Conservation (phyloP, 2,888 invertebrate genomes). For the Cosmorhoe ocellata region DNA sequence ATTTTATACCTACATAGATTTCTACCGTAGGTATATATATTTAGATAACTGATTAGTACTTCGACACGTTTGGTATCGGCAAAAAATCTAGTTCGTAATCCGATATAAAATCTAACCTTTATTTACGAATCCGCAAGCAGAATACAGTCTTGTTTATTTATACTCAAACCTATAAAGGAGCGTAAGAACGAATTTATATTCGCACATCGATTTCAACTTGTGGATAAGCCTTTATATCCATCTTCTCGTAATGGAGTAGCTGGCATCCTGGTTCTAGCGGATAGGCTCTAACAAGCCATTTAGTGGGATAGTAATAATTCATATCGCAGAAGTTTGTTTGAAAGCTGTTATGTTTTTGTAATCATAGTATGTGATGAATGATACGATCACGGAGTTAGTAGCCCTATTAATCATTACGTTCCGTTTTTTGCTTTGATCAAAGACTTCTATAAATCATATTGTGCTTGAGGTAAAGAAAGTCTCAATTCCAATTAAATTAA, state of each 20-base stretch:
- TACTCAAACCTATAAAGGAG: too few relatives aligned
- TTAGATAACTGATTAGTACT: too few relatives aligned
- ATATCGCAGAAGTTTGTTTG: conserved; percentile 20
- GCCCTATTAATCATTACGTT: conserved; percentile 8
- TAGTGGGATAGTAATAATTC: conserved; percentile 32
- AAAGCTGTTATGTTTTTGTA: conserved; percentile 20
- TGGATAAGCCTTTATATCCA: conserved; percentile 41
- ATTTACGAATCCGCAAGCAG: too few relatives aligned
- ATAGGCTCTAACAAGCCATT: conserved; percentile 40
- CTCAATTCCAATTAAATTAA: too few relatives aligned
- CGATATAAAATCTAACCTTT: too few relatives aligned
- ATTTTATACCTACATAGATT: too few relatives aligned
- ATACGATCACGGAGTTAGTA: conserved; percentile 20
- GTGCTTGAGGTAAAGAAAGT: too few relatives aligned
- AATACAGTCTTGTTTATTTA: too few relatives aligned
- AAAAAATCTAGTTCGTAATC: too few relatives aligned
- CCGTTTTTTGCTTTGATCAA: neutral
- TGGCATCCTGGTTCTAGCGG: conserved; percentile 47
- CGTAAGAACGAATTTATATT: too few relatives aligned
- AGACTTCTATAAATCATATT: neutral
- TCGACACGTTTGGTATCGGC: too few relatives aligned
- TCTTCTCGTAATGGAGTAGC: conserved; percentile 65
- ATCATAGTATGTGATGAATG: conserved; percentile 12
- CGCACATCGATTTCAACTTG: neutral
- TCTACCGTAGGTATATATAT: too few relatives aligned